A percentile compares a stretch with the other conserved stretches of the same genome.
These are phyloP conservation scores for Asarcornis scutulata DNA, from an alignment of 2,113 vertebrate genomes.

Conservation along the genomic window DNA sequence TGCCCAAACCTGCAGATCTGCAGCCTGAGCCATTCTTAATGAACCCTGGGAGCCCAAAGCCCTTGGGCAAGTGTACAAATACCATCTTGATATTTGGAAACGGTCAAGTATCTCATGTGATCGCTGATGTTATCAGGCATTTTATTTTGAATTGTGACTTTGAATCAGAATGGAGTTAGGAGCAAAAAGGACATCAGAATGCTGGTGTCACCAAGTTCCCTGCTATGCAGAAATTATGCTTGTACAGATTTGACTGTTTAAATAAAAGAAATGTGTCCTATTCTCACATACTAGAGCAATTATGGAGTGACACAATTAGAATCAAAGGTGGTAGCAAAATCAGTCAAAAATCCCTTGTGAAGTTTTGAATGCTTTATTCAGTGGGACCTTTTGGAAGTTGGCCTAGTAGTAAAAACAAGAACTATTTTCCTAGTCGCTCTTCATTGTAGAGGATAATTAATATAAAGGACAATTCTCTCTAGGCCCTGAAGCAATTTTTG, in stretches of 20 bases:
- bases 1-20: neutral
- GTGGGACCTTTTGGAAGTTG: constrained; percentile 37
- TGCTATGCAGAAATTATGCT: neutral
- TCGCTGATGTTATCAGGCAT: neutral
- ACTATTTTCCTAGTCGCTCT: neutral
- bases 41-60: neutral
- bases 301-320: constrained; percentile 17
- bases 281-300: neutral
- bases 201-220: neutral
- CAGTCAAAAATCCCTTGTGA: constrained; percentile 34
- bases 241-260: neutral
- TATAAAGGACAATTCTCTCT: constrained; percentile 61
- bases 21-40: neutral
- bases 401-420: constrained; percentile 31
- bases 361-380: constrained; percentile 44
- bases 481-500: constrained; percentile 64
- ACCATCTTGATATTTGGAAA: neutral
- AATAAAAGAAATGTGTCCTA: neutral
- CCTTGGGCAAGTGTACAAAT: neutral
- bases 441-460: constrained; percentile 65
- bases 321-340: constrained; percentile 8
- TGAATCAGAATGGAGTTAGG: neutral
- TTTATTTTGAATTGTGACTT: neutral
- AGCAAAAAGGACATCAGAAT: neutral
- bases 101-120: neutral